Evolutionary conservation across 2,888 invertebrate species (phyloP).

Genomic region (Synergus itoensis): DNA sequence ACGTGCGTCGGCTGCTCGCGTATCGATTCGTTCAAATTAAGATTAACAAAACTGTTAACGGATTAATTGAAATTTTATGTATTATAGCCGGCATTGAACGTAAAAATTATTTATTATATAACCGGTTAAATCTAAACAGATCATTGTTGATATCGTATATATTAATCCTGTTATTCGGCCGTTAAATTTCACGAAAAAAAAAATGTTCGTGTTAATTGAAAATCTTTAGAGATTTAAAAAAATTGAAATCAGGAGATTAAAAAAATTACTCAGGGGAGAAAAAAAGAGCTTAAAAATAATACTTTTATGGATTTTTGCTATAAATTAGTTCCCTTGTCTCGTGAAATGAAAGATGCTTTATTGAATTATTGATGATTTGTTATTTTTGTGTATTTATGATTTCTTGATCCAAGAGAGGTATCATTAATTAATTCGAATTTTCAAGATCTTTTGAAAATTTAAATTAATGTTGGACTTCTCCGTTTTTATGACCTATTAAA

Average conservation of each 20-base stretch:
- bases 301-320: not conserved
- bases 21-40: not conserved
- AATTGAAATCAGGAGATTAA: not conserved
- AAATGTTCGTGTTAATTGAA: not conserved
- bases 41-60: not conserved
- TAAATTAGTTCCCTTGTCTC: not conserved
- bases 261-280: not conserved
- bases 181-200: not conserved
- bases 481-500: not conserved
- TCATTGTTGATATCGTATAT: not conserved
- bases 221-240: not conserved
- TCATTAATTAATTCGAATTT: not conserved
- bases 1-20: not conserved
- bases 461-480: not conserved
- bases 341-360: not conserved
- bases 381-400: not conserved
- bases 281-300: not conserved
- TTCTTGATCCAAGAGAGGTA: too few species aligned
- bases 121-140: too few species aligned
- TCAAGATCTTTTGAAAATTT: not conserved
- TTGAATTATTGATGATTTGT: not conserved
- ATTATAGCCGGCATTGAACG: not conserved
- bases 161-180: not conserved
- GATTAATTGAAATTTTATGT: not conserved
- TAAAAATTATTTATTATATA: not conserved